These are phyloP conservation scores for Hydraecia micacea DNA, from an alignment of 2,888 invertebrate genomes.

Conservation along the genomic window DNA sequence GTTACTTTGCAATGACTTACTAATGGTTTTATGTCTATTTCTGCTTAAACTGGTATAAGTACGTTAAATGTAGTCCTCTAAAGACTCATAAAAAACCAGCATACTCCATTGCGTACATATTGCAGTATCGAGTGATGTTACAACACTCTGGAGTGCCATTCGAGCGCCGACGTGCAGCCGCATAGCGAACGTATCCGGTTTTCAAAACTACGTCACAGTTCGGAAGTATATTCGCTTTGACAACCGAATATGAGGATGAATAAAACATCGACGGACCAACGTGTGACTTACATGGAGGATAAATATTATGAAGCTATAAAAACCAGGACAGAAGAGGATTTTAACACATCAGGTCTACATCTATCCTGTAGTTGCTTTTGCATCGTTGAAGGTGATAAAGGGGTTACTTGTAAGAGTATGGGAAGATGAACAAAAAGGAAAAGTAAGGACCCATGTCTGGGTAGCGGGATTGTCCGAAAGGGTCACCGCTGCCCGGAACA, in stretches of 20 bases:
- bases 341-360: background rate
- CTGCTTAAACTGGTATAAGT: no score
- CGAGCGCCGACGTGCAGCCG: background rate
- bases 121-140: background rate
- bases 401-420: no score
- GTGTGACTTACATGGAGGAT: background rate
- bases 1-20: no score
- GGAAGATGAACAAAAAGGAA: no score
- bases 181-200: background rate
- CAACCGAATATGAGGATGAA: background rate
- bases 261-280: background rate
- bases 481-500: no score
- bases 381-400: no score
- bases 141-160: background rate
- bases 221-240: background rate
- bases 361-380: no score
- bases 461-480: no score
- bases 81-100: background rate
- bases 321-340: background rate
- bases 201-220: background rate
- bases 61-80: no score
- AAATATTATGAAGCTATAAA: background rate
- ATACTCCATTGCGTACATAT: no score
- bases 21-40: no score
- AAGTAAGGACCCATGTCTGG: no score